Evolutionary conservation across 92 coral and sea anemone species (phyloP).

Genomic region (Paramuricea clavata): DNA sequence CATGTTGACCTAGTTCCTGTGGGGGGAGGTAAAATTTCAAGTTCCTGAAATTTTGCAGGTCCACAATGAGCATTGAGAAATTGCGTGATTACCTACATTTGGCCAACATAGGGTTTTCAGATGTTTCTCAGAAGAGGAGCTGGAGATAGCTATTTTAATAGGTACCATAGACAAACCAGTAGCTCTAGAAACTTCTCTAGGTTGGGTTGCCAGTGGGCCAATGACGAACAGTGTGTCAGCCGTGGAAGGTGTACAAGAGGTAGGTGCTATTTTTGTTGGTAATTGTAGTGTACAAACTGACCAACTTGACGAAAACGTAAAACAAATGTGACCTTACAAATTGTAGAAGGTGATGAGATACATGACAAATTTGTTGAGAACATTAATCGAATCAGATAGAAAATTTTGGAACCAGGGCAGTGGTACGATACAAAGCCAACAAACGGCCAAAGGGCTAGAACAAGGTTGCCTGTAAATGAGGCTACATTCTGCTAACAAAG

Average conservation of each 20-base stretch:
- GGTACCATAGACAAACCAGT: slow-evolving; percentile 70
- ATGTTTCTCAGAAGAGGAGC: slow-evolving; percentile 48
- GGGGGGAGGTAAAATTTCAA: too few relatives aligned
- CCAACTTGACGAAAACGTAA: not conserved
- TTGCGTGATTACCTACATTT: too few relatives aligned
- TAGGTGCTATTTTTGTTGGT: slow-evolving; percentile 19
- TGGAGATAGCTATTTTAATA: slow-evolving; percentile 64
- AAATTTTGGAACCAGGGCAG: too few relatives aligned
- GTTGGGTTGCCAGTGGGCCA: slow-evolving; percentile 78
- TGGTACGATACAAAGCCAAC: too few relatives aligned
- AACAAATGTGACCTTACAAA: slow-evolving; percentile 47
- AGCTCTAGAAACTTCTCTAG: slow-evolving; percentile 63
- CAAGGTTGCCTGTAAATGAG: too few relatives aligned
- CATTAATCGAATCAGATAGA: too few relatives aligned
- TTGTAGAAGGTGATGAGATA: too few relatives aligned
- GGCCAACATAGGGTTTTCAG: slow-evolving; percentile 72
- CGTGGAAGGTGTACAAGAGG: not conserved
- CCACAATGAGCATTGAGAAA: too few relatives aligned
- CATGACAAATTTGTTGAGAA: slow-evolving; percentile 55
- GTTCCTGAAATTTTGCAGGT: too few relatives aligned
- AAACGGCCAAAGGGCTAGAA: too few relatives aligned
- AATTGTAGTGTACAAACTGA: not conserved
- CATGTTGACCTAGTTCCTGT: too few relatives aligned
- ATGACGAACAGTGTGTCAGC: not conserved
- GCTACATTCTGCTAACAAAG: too few relatives aligned